Conservation (phyloP, 2,113 vertebrate species). For the Tichodroma muraria region DNA sequence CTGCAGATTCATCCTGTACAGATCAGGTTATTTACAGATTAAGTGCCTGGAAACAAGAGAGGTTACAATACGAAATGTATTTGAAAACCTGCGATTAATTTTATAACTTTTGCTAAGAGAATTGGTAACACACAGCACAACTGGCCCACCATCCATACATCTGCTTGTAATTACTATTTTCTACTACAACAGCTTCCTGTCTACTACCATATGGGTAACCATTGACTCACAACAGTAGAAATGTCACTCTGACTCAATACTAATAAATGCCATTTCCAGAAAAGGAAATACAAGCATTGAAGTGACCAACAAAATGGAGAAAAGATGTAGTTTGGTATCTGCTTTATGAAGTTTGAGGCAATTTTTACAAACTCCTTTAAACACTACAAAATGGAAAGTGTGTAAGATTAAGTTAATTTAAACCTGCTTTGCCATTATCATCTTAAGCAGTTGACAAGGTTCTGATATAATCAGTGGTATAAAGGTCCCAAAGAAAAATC, state of each 20-base stretch:
- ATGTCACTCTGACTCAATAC: neutral
- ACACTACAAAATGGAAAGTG: neutral
- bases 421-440: neutral
- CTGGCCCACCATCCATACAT: neutral
- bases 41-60: neutral
- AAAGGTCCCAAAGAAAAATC: neutral
- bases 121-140: neutral
- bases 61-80: neutral
- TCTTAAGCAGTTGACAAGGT: neutral
- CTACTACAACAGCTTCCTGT: neutral
- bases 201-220: neutral
- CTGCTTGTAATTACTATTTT: neutral
- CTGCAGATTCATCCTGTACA: neutral
- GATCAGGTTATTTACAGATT: neutral
- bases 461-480: neutral
- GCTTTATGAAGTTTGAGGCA: neutral
- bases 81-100: neutral
- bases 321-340: neutral
- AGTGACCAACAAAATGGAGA: neutral
- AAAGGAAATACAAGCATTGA: neutral
- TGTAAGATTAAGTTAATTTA: neutral
- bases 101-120: neutral
- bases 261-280: neutral
- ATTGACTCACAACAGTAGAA: neutral
- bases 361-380: neutral